Evolutionary conservation across 2,797 vertebrate genomes (phyloP).

Genomic region (Euthynnus affinis): DNA sequence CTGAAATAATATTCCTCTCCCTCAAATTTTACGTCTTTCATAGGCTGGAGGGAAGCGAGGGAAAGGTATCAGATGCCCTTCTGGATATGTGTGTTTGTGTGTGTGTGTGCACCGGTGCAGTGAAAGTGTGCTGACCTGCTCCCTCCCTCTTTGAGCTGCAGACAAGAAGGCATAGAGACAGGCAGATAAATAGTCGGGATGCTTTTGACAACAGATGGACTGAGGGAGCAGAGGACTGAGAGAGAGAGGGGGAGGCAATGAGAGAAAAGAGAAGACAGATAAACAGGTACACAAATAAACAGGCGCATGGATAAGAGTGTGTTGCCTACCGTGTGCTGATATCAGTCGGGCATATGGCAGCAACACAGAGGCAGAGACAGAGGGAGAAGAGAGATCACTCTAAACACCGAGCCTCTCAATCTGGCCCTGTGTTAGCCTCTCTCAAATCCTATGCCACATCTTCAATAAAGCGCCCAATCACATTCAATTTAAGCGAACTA

Average conservation of each 20-base stretch:
- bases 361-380: constrained; percentile 29
- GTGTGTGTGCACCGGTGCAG: constrained; percentile 14
- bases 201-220: constrained; percentile 68
- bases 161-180: constrained; percentile 22
- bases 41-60: constrained; percentile 48
- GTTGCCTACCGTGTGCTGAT: constrained; percentile 56
- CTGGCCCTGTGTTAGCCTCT: constrained; percentile 10
- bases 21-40: constrained; percentile 72
- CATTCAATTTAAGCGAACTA: constrained; percentile 51
- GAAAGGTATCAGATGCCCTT: constrained; percentile 65
- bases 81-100: constrained; percentile 17
- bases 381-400: constrained; percentile 46
- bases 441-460: constrained; percentile 21
- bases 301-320: constrained; percentile 41
- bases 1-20: constrained; percentile 68
- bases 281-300: constrained; percentile 65
- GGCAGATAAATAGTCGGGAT: constrained; percentile 49
- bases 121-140: constrained; percentile 44
- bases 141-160: constrained; percentile 26
- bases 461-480: constrained; percentile 37
- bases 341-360: constrained; percentile 62
- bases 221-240: constrained; percentile 34
- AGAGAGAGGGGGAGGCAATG: constrained; percentile 27
- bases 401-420: constrained; percentile 40
- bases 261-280: constrained; percentile 38